These are phyloP conservation scores for Bubalus kerabau DNA, from an alignment of 2,113 vertebrate species.

Conservation along the genomic window DNA sequence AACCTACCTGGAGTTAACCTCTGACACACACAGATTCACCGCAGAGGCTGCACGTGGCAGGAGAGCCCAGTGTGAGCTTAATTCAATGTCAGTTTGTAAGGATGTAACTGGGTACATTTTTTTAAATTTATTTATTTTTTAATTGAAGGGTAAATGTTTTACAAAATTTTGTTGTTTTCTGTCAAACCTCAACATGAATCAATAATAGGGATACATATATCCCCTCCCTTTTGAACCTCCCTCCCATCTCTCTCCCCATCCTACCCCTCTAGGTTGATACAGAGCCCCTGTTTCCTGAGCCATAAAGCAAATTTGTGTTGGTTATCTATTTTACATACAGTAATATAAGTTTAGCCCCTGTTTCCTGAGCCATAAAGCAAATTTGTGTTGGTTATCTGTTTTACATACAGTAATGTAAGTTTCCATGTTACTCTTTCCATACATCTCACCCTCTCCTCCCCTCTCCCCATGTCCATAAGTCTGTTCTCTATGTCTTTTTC, in stretches of 20 bases:
- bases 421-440: background rate
- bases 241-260: background rate
- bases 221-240: background rate
- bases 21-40: background rate
- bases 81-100: background rate
- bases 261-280: background rate
- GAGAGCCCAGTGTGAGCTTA: background rate
- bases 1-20: background rate
- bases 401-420: background rate
- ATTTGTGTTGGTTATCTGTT: background rate
- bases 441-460: background rate
- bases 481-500: background rate
- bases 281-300: background rate
- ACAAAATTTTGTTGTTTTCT: background rate
- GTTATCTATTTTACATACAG: background rate
- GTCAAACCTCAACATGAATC: background rate
- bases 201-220: background rate
- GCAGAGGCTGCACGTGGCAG: accelerated
- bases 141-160: background rate
- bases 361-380: background rate
- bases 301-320: background rate
- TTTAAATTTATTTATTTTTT: accelerated
- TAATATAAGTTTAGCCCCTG: background rate
- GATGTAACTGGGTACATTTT: background rate
- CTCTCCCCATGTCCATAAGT: background rate